A percentile compares a stretch with the other conserved stretches of the same genome.
Evolutionary conservation across 2,113 vertebrate species (phyloP).

Genomic region (Carettochelys insculpta): DNA sequence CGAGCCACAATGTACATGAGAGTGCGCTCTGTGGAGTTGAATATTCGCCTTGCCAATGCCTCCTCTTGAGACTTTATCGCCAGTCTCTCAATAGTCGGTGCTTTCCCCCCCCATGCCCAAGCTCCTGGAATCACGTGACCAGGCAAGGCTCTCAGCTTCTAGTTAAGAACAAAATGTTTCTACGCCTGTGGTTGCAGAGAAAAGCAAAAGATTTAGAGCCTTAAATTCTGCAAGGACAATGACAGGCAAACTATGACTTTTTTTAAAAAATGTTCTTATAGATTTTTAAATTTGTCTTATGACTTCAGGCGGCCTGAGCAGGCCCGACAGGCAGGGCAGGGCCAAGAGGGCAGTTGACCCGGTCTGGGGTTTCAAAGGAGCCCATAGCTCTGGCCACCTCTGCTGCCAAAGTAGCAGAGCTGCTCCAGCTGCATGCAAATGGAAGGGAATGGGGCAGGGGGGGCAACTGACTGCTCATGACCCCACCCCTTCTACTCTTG

Average conservation of each 20-base stretch:
- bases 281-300: not conserved
- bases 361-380: too few relatives aligned
- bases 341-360: too few relatives aligned
- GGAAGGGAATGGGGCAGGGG: too few relatives aligned
- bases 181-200: conserved; percentile 7
- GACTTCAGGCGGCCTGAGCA: accelerated
- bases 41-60: not conserved
- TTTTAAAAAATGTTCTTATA: not conserved
- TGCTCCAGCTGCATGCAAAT: too few relatives aligned
- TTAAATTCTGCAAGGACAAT: conserved; percentile 10
- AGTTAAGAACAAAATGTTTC: not conserved
- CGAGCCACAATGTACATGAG: not conserved
- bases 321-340: too few relatives aligned
- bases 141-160: conserved; percentile 6
- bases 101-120: not conserved
- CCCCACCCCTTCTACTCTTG: too few relatives aligned
- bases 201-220: conserved; percentile 50
- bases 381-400: too few relatives aligned
- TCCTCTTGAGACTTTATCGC: not conserved
- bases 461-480: too few relatives aligned
- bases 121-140: not conserved
- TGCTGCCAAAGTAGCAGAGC: too few relatives aligned
- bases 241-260: not conserved
- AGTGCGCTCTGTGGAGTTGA: not conserved
- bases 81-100: not conserved